A percentile compares a stretch with the other conserved stretches of the same genome.
These are phyloP conservation scores for Ceyx cyanopectus DNA, from an alignment of 2,113 vertebrate genomes.

Conservation along the genomic window DNA sequence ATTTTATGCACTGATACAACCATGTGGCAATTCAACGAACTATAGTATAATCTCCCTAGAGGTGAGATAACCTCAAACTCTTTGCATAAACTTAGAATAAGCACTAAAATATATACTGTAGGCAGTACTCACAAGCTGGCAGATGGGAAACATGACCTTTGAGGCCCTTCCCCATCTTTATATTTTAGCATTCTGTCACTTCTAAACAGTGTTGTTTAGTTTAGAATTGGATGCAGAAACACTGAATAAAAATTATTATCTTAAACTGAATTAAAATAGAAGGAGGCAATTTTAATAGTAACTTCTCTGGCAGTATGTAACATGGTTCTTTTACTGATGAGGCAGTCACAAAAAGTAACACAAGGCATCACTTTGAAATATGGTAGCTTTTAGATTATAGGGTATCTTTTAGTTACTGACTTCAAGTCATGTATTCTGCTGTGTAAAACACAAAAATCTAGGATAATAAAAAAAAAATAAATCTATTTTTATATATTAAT, in stretches of 20 bases:
- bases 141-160: background rate
- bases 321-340: background rate
- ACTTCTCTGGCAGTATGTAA: constrained; percentile 20
- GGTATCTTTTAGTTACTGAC: background rate
- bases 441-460: background rate
- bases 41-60: background rate
- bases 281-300: background rate
- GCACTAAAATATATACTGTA: background rate
- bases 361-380: background rate
- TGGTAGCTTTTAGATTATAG: background rate
- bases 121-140: background rate
- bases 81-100: background rate
- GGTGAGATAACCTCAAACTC: background rate
- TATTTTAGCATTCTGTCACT: background rate
- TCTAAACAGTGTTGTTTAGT: background rate
- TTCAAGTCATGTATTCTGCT: background rate
- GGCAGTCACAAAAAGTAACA: background rate
- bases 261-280: background rate
- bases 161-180: background rate
- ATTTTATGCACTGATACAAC: background rate
- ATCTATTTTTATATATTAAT: background rate
- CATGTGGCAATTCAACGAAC: background rate
- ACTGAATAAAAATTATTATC: background rate
- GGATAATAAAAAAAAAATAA: background rate
- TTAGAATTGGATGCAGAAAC: background rate